Percentiles rank a stretch among this genome's conserved stretches.
Conservation (phyloP, 2,797 vertebrate genomes). For the Coluber constrictor region DNA sequence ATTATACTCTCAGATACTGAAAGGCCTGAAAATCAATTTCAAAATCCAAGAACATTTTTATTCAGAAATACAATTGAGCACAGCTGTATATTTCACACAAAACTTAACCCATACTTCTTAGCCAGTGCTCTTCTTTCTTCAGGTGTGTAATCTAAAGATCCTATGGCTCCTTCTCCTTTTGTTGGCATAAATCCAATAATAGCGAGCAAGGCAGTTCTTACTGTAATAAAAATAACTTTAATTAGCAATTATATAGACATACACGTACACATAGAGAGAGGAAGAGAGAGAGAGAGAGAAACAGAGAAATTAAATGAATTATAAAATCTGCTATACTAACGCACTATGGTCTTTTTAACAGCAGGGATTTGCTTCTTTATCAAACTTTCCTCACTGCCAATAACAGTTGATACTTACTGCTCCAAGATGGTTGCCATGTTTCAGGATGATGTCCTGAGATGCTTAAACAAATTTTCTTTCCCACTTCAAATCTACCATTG, state of each 20-base stretch:
- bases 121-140: conserved; percentile 92
- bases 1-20: neutral
- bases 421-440: conserved; percentile 99
- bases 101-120: conserved; percentile 85
- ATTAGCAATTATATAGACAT: neutral
- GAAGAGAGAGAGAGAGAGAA: neutral
- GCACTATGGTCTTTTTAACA: neutral
- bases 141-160: conserved; percentile 95
- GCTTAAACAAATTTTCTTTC: conserved; percentile 98
- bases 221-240: conserved; percentile 71
- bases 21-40: neutral
- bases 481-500: conserved; percentile 96
- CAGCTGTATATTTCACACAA: neutral
- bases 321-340: neutral
- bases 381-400: conserved; percentile 19
- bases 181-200: conserved; percentile 99
- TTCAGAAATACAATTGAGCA: neutral
- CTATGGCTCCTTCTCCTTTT: conserved; percentile 97
- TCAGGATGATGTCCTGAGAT: conserved; percentile 99
- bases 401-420: conserved; percentile 81
- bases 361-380: neutral
- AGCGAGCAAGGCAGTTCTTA: conserved; percentile 93
- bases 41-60: neutral
- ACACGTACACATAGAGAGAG: too few species aligned
- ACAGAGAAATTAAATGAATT: neutral